These are phyloP conservation scores for Lemur catta DNA, from an alignment of 2,797 vertebrate genomes.

Conservation along the genomic window DNA sequence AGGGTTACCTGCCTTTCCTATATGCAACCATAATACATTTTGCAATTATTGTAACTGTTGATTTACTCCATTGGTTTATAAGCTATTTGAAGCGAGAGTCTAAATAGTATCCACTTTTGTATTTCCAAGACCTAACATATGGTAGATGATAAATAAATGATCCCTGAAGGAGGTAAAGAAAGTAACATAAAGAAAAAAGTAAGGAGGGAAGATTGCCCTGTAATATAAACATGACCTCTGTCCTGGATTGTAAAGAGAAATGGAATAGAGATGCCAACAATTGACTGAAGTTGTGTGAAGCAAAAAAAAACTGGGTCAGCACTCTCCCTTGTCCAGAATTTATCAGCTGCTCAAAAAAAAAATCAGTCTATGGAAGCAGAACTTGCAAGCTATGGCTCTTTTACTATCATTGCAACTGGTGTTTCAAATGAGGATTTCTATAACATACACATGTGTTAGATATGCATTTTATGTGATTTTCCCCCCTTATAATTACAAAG, in stretches of 20 bases:
- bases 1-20: not conserved
- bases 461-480: not conserved
- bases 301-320: not conserved
- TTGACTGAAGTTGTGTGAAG: not conserved
- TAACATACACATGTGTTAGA: not conserved
- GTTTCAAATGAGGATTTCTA: constrained; percentile 16
- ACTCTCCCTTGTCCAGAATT: not conserved
- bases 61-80: not conserved
- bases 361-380: not conserved
- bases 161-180: not conserved
- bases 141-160: constrained; percentile 22
- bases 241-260: not conserved
- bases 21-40: not conserved
- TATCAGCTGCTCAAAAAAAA: not conserved
- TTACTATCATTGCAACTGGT: not conserved
- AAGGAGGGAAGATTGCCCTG: not conserved
- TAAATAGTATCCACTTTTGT: not conserved
- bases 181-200: not conserved
- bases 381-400: not conserved
- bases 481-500: not conserved
- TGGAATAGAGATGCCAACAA: not conserved
- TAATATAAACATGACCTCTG: not conserved
- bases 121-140: not conserved
- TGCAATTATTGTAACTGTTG: not conserved
- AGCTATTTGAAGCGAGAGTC: not conserved